phyloP scores from a whole-genome alignment of 2,888 invertebrate genomes.

The Poecilobothrus nobilitatus region DNA sequence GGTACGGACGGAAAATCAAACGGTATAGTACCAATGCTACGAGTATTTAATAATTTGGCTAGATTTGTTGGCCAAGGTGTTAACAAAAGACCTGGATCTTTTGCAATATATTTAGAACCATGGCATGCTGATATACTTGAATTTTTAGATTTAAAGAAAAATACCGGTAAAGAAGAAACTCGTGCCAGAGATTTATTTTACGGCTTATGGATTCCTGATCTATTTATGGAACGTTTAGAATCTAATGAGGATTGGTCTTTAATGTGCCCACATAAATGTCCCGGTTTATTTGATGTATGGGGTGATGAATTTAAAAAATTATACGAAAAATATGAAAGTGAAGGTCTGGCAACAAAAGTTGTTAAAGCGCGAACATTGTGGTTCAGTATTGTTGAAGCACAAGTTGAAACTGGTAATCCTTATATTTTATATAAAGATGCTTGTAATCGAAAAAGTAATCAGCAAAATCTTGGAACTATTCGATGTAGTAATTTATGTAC shows the following conservation, averaged over 20 bases:
- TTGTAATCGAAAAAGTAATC: slow-evolving; percentile 90
- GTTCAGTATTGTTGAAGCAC: slow-evolving; percentile 81
- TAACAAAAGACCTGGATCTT: slow-evolving; percentile 88
- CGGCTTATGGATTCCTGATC: slow-evolving; percentile 90
- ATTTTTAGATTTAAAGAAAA: slow-evolving; percentile 83
- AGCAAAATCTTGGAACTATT: slow-evolving; percentile 90
- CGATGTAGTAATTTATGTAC: slow-evolving; percentile 93
- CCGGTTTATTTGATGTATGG: slow-evolving; percentile 79
- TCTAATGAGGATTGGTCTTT: slow-evolving; percentile 73
- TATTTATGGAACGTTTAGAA: slow-evolving; percentile 88
- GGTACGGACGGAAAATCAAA: slow-evolving; percentile 89
- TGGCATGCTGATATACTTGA: slow-evolving; percentile 94
- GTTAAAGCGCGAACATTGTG: slow-evolving; percentile 75
- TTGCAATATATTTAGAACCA: slow-evolving; percentile 90
- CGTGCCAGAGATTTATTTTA: slow-evolving; percentile 88
- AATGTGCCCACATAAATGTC: slow-evolving; percentile 88
- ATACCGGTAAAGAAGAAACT: slow-evolving; percentile 83
- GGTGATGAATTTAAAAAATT: slow-evolving; percentile 83
- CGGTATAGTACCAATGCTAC: slow-evolving; percentile 84
- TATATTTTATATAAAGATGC: slow-evolving; percentile 91
- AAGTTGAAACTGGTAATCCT: slow-evolving; percentile 91
- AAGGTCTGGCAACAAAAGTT: slow-evolving; percentile 55
- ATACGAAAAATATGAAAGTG: slow-evolving; percentile 71
- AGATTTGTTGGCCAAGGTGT: slow-evolving; percentile 92
- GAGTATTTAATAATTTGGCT: slow-evolving; percentile 86